Base-by-base conservation (phyloP, 2,888 invertebrate genomes). In the Ormyrus rosae region DNA sequence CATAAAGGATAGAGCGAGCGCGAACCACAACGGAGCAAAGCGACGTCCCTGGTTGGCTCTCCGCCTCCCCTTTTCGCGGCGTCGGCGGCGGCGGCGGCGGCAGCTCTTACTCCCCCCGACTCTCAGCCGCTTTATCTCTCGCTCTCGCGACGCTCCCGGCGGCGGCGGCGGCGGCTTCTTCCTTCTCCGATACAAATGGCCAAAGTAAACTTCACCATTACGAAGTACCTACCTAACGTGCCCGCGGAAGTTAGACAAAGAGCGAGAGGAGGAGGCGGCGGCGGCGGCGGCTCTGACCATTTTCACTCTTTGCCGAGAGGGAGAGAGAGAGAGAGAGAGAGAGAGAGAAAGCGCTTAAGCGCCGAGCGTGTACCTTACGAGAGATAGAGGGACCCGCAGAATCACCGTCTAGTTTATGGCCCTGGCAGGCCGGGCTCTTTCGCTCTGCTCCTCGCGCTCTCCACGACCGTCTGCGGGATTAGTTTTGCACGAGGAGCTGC, bases 141-240 rank as follows among this genome's bases (percentile, higher is more conserved):
- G 45, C 13, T 13, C 13, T 13, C 13, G 13, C 13, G 13, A 13
- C 13, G 53, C 55, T 45, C 48, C 53, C 73, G 50, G 10, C 51
- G 9, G 64, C 64, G 13, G 64, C 64, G 13, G 13, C 13, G 13
- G 50, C 70, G 74, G 61, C 70, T 75, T 79, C 70, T 64, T 73
- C 78, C 71, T 81, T 81, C 82, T 72, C 81, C 87, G 88, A 89
- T 88, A 89, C 89, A 89, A 90, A 90, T 90, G 89, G 87, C 87
- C 85, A 89, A 89, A 89, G 90, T 90, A 89, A 90, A 90, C 90
- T 90, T 90, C 85, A 87, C 89, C 88, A 90, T 90, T 90, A 90
- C 89, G 85, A 87, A 86, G 87, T 86, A 83, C 84, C 60, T 51
- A 46, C 74, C 74, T 75, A 75, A 75, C 74, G 53, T 65, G 61